Base-by-base conservation (phyloP, 1,140 invertebrate genomes). In the Bombus breviceps region DNA sequence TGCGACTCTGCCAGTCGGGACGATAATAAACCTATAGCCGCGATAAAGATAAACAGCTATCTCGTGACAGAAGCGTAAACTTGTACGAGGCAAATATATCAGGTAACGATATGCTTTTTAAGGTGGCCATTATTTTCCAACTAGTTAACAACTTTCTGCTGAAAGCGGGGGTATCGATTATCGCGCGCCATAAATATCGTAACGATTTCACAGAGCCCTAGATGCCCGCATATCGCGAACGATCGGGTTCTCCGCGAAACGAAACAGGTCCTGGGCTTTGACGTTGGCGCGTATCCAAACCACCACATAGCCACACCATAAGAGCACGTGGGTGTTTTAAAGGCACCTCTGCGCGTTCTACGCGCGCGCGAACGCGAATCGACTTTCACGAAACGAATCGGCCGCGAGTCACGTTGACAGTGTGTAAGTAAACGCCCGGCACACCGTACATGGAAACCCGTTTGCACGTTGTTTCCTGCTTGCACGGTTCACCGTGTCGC, bases 391-490 rank as follows among this genome's bases (percentile, higher is more conserved):
- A 78, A 66, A 64, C 74, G 73, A 81, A 85, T 64, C 80, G 71
- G 32, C 22, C 73, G 39, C 39, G 18, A 68, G 83, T 53, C 73
- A 43, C 73, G 37, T 62, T 28, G 73, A 37, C 34, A 8, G 32
- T 25, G 64, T 34, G 41, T 34, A 43, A 34, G 69, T 57, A 43
- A 37, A 12, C 53, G 41, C 32, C 53, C 39, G 71, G n/a, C 64
- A 18, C 87, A 59, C 89, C 85, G 87, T 92, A 86, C 86, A 91
- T 59, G 86, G 89, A 91, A 92, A 91, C 86, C 87, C 75, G 91
- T 89, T 88, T 75, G 73, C 87, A 79, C 73, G 86, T 77, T 64
- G 73, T 87, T 88, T 89, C 81, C 86, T 85, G 62, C 73, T 76
- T 22, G 66, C 74, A 74, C 83, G 87, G 89, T 90, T 88, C 80